These are phyloP conservation scores for Junco hyemalis DNA, from an alignment of 2,113 vertebrate genomes.

Conservation along the genomic window DNA sequence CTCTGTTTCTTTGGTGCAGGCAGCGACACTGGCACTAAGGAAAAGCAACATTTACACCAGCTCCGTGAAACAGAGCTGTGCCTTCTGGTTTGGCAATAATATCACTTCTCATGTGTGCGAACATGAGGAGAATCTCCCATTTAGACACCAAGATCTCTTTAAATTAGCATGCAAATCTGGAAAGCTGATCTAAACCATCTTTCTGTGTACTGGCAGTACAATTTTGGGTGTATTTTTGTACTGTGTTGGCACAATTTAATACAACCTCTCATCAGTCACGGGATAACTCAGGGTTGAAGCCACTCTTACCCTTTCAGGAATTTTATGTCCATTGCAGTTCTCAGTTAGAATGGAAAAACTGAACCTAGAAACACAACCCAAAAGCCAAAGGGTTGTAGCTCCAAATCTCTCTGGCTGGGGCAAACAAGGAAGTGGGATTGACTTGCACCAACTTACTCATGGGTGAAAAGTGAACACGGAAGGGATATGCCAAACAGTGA, in stretches of 20 bases:
- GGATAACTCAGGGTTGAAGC: background rate
- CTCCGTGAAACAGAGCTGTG: fast-evolving
- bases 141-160: background rate
- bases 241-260: background rate
- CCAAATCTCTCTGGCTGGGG: background rate
- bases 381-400: background rate
- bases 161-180: background rate
- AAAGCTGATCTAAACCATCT: background rate
- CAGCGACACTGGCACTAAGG: background rate
- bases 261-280: background rate
- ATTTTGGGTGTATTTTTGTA: background rate
- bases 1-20: background rate
- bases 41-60: background rate
- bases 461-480: background rate
- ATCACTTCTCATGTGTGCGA: background rate
- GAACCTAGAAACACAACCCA: background rate
- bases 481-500: background rate
- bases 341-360: background rate
- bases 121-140: background rate
- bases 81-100: fast-evolving
- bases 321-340: background rate
- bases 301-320: background rate
- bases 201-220: fast-evolving
- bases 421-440: background rate
- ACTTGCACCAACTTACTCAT: fast-evolving